Percentiles rank a stretch among this genome's conserved stretches.
phyloP scores from a whole-genome alignment of 2,888 invertebrate species.

The Teleogryllus oceanicus region DNA sequence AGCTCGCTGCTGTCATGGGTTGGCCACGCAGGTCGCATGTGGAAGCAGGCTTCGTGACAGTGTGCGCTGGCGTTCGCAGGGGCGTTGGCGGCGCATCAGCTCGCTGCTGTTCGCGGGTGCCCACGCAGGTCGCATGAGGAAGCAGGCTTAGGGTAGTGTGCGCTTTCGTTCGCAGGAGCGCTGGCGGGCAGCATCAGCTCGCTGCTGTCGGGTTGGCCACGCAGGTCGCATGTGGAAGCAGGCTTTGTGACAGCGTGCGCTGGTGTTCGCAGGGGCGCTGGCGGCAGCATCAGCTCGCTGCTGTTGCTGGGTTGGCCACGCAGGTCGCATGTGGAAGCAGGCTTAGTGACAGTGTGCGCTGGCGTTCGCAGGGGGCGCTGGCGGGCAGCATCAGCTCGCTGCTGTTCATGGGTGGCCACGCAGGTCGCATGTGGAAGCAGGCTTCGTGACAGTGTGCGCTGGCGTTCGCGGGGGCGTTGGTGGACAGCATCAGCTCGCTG shows the following conservation, averaged over 20 bases:
- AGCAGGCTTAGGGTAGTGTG: not conserved
- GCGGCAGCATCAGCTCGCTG: not conserved
- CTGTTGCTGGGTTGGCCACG: not conserved
- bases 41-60: not conserved
- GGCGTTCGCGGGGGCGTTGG: constrained; percentile 3
- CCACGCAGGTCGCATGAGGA: no score
- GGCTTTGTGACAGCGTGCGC: not conserved
- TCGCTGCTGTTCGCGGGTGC: not conserved
- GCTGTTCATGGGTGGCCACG: not conserved
- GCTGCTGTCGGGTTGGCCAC: not conserved
- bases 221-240: not conserved
- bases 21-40: not conserved
- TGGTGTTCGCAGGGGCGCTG: constrained; percentile 19
- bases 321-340: not conserved
- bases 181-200: not conserved
- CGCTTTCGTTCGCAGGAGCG: not conserved
- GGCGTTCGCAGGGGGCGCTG: constrained; percentile 19
- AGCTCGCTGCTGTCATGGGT: not conserved
- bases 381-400: not conserved
- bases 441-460: not conserved
- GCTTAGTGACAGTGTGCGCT: not conserved
- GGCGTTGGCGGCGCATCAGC: not conserved
- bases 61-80: not conserved
- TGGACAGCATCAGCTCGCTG: not conserved
- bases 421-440: not conserved